phyloP scores from a whole-genome alignment of 2,113 vertebrate genomes.

The Vulpes vulpes region DNA sequence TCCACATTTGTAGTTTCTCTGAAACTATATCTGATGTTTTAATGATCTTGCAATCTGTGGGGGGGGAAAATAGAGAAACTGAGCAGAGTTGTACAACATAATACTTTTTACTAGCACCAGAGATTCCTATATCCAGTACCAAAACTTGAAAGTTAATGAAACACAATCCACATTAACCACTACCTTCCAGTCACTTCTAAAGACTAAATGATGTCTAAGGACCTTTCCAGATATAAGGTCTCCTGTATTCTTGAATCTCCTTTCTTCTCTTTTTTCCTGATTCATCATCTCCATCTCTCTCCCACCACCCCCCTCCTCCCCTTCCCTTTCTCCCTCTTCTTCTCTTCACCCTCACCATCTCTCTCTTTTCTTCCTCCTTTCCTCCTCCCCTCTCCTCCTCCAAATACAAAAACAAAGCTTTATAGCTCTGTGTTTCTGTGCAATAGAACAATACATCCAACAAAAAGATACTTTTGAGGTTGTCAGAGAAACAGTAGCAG shows the following conservation, averaged over 20 bases:
- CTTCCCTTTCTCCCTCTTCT: not conserved
- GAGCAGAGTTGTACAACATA: not conserved
- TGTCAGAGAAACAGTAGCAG: not conserved
- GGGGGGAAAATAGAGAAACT: not conserved
- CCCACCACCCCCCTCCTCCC: not conserved
- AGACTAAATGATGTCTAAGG: not conserved
- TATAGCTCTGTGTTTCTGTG: not conserved
- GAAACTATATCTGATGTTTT: not conserved
- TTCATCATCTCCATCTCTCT: not conserved
- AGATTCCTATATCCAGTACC: not conserved
- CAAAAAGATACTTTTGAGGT: not conserved
- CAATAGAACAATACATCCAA: not conserved
- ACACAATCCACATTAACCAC: not conserved
- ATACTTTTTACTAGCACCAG: not conserved
- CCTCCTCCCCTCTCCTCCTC: not conserved
- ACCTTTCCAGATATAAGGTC: not conserved
- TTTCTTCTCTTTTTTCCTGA: not conserved
- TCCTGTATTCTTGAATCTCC: not conserved
- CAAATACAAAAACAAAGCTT: not conserved
- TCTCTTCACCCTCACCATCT: not conserved
- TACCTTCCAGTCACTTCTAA: not conserved
- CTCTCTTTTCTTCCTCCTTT: not conserved
- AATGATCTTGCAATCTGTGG: not conserved
- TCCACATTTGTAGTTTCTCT: not conserved
- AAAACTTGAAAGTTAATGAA: not conserved